Evolutionary conservation across 2,797 vertebrate genomes (phyloP), one percentile per base, ranked within the genome.

Genomic region (Syngnathus rostellatus): DNA sequence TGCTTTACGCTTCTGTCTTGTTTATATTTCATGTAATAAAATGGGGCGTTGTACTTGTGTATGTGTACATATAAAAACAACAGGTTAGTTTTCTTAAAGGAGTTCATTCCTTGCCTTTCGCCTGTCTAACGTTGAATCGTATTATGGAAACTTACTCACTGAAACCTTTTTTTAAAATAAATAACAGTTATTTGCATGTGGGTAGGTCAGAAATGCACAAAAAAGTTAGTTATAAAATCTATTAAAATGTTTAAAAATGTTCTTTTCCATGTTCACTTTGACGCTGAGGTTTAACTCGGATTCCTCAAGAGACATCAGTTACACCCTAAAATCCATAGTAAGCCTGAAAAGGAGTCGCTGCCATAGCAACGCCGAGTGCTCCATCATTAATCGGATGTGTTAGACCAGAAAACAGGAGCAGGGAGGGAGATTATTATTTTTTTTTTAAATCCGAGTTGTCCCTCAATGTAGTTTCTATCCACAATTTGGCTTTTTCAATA

Each of bases 1-100:
- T 75, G 68, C 63, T 71, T 70, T 57, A 19, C 43, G 68, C 64
- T 67, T 14, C 25, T 72, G 63, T 62, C 41, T 63, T 50, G 25
- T 16, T 63, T 46, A 46, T 23, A 48, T 46, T 50, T 51, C 9
- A 21, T 61, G 10, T 21, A 61, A 61, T 61, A 61, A 61, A 61
- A 41, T 23, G 39, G 59, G 59, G 11, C 23, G 8, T 41, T 61
- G 23, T 37, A 57, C 7, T 37, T 57, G 54, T 60, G 58, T 60
- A 39, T n/a, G 38, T 60, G 58, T 61, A 21, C 14, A 37, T 57
- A 37, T 37, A 37, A 38, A 57, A 57, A 8, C 5, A 21, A 37
- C 31, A 17, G 14, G 31, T 54, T 10, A 14, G 21, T 54, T 54
- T 54, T 25, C 10, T 23, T 25, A 54, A 25, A 16, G 6, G 12